Conservation (phyloP, 1,140 invertebrate genomes). For the Drosophila mauritiana region DNA sequence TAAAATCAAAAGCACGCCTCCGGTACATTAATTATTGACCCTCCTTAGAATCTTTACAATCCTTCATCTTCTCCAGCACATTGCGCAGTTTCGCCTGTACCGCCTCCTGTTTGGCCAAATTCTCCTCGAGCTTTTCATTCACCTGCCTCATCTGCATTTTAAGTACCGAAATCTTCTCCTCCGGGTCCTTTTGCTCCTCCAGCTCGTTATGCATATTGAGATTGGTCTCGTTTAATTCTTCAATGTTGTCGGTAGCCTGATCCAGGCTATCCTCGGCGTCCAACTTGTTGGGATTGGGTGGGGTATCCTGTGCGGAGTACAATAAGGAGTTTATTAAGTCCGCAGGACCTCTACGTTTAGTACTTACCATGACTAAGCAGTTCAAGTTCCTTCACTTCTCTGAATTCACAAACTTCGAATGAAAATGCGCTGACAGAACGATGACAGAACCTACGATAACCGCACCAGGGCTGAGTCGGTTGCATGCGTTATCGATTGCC, state of each 20-base stretch:
- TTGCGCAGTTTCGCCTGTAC: neutral
- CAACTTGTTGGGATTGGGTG: neutral
- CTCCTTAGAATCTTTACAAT: too few relatives aligned
- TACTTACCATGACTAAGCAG: neutral
- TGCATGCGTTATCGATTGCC: neutral
- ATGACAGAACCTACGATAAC: neutral
- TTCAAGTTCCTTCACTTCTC: neutral
- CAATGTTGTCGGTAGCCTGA: neutral
- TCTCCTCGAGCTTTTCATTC: too few relatives aligned
- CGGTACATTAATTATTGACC: neutral
- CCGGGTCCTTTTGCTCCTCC: too few relatives aligned
- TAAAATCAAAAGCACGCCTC: slow-evolving; percentile 44
- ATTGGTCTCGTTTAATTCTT: neutral
- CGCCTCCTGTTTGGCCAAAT: too few relatives aligned
- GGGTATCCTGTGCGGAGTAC: neutral
- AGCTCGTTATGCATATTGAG: neutral
- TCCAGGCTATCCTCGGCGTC: neutral
- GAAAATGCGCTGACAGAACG: too few relatives aligned
- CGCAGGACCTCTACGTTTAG: too few relatives aligned
- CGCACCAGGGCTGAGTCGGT: neutral
- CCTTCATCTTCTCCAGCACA: neutral
- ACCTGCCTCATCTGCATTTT: too few relatives aligned
- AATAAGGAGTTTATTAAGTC: too few relatives aligned
- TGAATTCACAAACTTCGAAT: neutral
- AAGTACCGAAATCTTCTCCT: too few relatives aligned